phyloP scores from a whole-genome alignment of 2,797 vertebrate genomes.

The Podargus strigoides region DNA sequence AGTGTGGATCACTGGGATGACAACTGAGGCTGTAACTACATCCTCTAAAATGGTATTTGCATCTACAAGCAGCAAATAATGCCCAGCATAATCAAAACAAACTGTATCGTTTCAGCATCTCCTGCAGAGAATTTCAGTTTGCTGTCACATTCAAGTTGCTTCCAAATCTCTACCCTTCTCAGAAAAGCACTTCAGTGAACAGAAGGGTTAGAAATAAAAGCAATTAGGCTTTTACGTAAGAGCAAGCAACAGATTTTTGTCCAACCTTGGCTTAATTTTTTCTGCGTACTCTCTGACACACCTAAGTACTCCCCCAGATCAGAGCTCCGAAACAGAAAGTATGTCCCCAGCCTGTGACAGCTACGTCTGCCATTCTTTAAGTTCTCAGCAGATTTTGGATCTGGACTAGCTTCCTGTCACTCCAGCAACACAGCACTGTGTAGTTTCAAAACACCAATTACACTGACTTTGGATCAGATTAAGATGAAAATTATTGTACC shows the following conservation, averaged over 20 bases:
- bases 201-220: not conserved
- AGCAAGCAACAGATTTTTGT: not conserved
- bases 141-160: not conserved
- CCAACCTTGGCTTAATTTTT: not conserved
- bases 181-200: not conserved
- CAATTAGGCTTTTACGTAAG: not conserved
- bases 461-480: not conserved
- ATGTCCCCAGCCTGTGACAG: not conserved
- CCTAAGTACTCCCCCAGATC: not conserved
- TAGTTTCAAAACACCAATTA: not conserved
- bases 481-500: not conserved
- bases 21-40: not conserved
- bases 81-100: not conserved
- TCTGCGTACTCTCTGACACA: not conserved
- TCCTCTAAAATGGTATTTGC: not conserved
- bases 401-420: not conserved
- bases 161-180: not conserved
- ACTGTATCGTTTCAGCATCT: not conserved
- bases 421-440: rapidly evolving
- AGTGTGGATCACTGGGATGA: not conserved
- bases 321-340: not conserved
- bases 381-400: not conserved
- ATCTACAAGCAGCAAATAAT: not conserved
- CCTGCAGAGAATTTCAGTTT: not conserved
- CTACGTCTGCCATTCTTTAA: not conserved